Conservation (phyloP, 1,140 invertebrate genomes). For the Archivesica marissinica region DNA sequence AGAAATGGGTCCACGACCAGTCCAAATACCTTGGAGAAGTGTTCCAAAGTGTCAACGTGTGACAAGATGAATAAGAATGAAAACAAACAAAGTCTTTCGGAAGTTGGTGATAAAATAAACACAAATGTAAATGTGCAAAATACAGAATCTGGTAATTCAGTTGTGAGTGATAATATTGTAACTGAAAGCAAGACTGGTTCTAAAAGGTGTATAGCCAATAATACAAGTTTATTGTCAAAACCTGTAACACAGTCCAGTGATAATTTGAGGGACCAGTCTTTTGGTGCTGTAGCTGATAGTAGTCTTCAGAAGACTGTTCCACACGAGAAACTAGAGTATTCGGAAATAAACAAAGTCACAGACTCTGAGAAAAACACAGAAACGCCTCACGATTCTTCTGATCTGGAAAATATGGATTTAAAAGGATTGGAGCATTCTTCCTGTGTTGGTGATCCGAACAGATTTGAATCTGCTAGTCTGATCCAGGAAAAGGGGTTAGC, state of each 20-base stretch:
- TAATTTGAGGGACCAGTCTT: neutral
- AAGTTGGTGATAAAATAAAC: neutral
- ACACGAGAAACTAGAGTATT: neutral
- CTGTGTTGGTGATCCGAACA: neutral
- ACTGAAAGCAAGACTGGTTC: conserved; percentile 18
- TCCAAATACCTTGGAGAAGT: neutral
- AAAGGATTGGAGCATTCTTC: neutral
- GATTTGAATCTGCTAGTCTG: too few relatives aligned
- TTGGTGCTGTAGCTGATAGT: neutral
- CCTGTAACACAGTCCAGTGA: neutral
- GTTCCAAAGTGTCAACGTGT: neutral
- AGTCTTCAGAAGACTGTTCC: neutral
- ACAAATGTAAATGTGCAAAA: neutral
- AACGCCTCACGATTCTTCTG: neutral
- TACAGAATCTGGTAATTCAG: neutral
- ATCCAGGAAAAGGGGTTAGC: too few relatives aligned
- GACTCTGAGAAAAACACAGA: neutral
- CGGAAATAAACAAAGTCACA: neutral
- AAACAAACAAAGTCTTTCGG: conserved; percentile 20
- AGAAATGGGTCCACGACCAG: neutral
- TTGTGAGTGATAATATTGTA: neutral
- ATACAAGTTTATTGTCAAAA: neutral
- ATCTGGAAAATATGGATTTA: neutral
- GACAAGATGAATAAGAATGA: neutral
- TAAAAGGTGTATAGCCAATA: neutral